Evolutionary conservation across 1,140 invertebrate species (phyloP).

Genomic region (Heliconius congener): DNA sequence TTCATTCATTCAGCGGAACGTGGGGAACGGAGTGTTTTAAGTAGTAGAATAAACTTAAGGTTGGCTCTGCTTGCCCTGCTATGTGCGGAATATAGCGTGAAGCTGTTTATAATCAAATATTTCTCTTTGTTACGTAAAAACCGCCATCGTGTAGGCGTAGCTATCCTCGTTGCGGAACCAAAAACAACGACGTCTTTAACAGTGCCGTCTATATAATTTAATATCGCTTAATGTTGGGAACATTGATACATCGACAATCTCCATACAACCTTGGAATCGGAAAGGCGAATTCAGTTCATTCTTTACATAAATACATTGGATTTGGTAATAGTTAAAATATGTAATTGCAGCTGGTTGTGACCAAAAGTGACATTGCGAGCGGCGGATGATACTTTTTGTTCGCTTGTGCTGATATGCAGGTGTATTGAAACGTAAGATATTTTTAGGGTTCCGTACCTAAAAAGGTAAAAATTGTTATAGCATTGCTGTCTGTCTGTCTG

Average conservation of each 20-base stretch:
- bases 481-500: no score
- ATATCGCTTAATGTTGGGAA: slow-evolving; percentile 30
- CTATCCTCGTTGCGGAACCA: not conserved
- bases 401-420: not conserved
- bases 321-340: slow-evolving; percentile 28
- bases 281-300: slow-evolving; percentile 38
- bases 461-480: no score
- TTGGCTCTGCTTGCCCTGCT: no score
- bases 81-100: no score
- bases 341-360: slow-evolving; percentile 9
- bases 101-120: not conserved
- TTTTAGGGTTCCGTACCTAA: not conserved
- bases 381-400: slow-evolving; percentile 4
- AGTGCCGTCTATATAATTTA: slow-evolving; percentile 34
- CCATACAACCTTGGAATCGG: slow-evolving; percentile 36
- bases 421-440: not conserved
- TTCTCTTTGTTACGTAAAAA: not conserved
- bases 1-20: no score
- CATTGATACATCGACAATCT: slow-evolving; percentile 37
- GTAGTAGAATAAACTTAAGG: no score
- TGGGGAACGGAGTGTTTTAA: no score
- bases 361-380: not conserved
- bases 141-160: not conserved
- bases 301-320: slow-evolving; percentile 32
- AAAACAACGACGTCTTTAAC: slow-evolving; percentile 20